These are phyloP conservation scores for Rhopilema esculentum DNA, from an alignment of 30 jellyfish, hydroid and myxozoan genomes.

Conservation along the genomic window DNA sequence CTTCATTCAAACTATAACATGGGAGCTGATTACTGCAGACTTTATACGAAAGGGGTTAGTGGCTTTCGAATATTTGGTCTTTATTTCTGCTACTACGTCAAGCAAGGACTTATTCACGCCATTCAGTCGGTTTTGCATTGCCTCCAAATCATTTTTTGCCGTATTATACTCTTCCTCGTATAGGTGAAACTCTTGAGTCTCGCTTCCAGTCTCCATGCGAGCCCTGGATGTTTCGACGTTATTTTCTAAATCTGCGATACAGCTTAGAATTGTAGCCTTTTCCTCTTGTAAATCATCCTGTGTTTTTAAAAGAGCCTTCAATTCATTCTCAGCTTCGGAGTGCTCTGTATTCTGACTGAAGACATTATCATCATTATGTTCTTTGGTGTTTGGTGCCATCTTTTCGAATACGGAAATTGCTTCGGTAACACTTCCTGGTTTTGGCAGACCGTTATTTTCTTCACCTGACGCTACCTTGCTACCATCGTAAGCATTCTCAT, in stretches of 20 bases:
- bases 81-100: conserved; percentile 1
- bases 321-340: conserved; percentile 29
- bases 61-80: conserved; percentile 23
- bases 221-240: conserved; percentile 50
- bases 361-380: conserved; percentile 22
- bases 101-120: conserved; percentile 73
- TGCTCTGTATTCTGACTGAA: conserved; percentile 35
- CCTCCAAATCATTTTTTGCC: conserved; percentile 57
- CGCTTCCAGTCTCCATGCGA: conserved; percentile 29
- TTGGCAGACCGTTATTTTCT: neutral
- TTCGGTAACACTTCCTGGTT: conserved; percentile 49
- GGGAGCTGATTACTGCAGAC: conserved; percentile 63
- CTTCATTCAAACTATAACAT: conserved; percentile 32
- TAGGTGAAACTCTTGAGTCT: neutral
- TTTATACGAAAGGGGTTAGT: conserved; percentile 50
- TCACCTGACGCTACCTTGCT: neutral
- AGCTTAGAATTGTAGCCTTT: conserved; percentile 42
- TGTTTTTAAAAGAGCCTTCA: conserved; percentile 58
- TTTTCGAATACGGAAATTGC: conserved; percentile 45
- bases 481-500: neutral
- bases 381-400: conserved; percentile 11
- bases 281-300: conserved; percentile 80
- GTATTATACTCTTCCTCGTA: conserved; percentile 63
- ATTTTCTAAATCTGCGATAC: conserved; percentile 56
- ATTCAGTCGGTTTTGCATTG: conserved; percentile 58